Base-by-base conservation (phyloP, 2,113 vertebrate species). In the Erythrocercus mccallii region DNA sequence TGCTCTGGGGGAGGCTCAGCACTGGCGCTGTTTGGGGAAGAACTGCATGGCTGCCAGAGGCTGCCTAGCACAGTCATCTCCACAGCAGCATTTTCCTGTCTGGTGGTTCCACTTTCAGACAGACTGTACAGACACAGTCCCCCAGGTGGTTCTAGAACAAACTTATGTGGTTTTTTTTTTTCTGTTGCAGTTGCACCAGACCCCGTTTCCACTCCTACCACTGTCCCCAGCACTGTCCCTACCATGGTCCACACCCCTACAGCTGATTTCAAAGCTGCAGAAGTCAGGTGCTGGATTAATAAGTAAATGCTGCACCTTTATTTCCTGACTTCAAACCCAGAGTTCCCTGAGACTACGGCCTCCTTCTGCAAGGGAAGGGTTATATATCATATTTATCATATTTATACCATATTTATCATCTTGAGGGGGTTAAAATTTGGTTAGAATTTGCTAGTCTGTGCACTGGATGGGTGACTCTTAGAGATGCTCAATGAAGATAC, bases 261-360 rank as follows among this genome's bases (percentile, higher is more conserved):
- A 3, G 13, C 21, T 60, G 38, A 18, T 37, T 3, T n/a, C 1
- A 12, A 5, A 51, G 6, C 16, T 64, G 13, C 76, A 51, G 35
- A 42, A 71, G 25, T 7, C 25, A 3, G 12, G 5, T 83, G 72
- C 53, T 60, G 50, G 64, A 33, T 33, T n/a, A 25, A 88, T 33
- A 58, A 53, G 96, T 97, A 94, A 95, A 83, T 74, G 24, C 9
- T 86, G 12, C 51, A 15, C n/a, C 21, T 81, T 77, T 65, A 14
- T 74, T 81, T 93, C 61, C 56, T 74, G 48, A 10, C 24, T 68
- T 60, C 21, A 33, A 23, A 14, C 33, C 14, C 25, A 9, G 28
- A 44, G 16, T 10, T 45, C 11, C 10, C 19, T 27, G 48, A 40
- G 64, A 19, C 33, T 22, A 16, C 54, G 47, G 51, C 4, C 9